Percentiles rank a stretch among this genome's conserved stretches.
Conservation (phyloP, 92 coral and sea anemone genomes). For the Metridium senile region DNA sequence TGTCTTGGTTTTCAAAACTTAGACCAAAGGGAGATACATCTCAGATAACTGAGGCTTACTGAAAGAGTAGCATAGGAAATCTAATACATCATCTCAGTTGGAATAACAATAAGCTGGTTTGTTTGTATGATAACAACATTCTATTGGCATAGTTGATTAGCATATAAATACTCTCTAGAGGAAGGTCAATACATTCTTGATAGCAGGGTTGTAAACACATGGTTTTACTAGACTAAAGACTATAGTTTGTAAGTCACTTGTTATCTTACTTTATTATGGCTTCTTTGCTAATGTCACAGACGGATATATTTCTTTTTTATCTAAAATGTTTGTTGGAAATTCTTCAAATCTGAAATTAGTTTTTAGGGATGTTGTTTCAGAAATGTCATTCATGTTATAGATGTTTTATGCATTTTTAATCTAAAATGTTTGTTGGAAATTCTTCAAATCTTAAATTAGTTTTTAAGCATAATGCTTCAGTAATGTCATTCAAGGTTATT, state of each 20-base stretch:
- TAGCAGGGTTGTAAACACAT: neutral
- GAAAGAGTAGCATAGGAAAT: conserved; percentile 6
- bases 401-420: no score
- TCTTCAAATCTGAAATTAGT: no score
- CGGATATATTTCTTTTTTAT: no score
- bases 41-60: conserved; percentile 24
- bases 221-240: neutral
- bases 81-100: conserved; percentile 16
- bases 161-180: neutral
- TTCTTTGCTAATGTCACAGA: no score
- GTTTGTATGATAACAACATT: conserved; percentile 14
- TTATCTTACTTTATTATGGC: no score
- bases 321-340: no score
- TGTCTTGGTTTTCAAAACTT: neutral
- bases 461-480: no score
- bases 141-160: neutral
- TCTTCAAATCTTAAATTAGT: no score
- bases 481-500: no score
- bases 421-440: no score
- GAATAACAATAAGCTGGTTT: conserved; percentile 21
- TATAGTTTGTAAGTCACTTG: neutral
- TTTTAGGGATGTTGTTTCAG: no score
- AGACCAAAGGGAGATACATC: neutral
- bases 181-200: neutral
- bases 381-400: no score